phyloP scores from a whole-genome alignment of 2,888 invertebrate species.

The Spilosoma lubricipeda region DNA sequence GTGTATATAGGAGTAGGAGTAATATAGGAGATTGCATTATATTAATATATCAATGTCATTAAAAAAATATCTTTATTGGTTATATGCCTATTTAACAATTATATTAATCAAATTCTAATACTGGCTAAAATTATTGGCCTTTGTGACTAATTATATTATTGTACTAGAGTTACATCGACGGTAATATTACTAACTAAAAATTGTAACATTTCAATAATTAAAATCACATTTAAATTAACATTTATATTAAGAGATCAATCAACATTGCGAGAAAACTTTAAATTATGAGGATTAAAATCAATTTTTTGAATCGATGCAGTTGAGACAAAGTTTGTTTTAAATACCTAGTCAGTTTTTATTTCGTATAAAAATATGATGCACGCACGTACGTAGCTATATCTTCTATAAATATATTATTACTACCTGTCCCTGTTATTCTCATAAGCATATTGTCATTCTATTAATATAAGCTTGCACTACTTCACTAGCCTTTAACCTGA shows the following conservation, averaged over 20 bases:
- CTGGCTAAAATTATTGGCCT: conserved; percentile 44
- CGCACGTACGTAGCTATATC: neutral
- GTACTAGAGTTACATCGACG: conserved; percentile 40
- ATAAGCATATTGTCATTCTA: neutral
- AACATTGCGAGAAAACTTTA: conserved; percentile 40
- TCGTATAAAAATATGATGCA: neutral
- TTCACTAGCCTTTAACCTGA: neutral
- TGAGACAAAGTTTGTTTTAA: neutral
- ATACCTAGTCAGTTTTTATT: neutral
- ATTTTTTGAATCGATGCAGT: conserved; percentile 11
- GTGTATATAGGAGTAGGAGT: too few species aligned
- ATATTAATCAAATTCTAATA: conserved; percentile 46
- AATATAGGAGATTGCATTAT: neutral
- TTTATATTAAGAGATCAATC: conserved; percentile 50
- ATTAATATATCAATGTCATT: conserved; percentile 4
- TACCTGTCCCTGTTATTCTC: neutral
- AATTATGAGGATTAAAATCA: conserved; percentile 7
- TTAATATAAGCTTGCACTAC: neutral
- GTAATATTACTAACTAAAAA: conserved; percentile 30
- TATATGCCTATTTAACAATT: conserved; percentile 40
- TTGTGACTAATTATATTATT: conserved; percentile 47
- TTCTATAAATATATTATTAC: neutral
- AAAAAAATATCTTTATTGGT: conserved; percentile 41
- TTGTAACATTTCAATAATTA: conserved; percentile 26
- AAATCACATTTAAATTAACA: conserved; percentile 42